phyloP scores from a whole-genome alignment of 2,888 invertebrate species.

The Lithodes maja region DNA sequence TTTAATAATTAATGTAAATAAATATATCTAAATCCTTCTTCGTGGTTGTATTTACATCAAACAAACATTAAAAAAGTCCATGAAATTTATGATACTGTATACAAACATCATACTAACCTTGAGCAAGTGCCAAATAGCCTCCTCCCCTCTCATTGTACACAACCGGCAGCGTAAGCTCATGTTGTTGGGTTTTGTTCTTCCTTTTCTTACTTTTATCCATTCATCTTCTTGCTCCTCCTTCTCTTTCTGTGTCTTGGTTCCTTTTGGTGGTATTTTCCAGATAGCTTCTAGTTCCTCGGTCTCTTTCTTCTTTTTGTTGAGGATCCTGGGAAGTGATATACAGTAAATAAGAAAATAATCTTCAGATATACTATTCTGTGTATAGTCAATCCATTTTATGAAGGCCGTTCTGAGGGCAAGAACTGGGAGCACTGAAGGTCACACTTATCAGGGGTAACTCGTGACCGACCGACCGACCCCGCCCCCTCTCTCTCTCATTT shows the following conservation, averaged over 20 bases:
- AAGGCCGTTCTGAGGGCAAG: too few species aligned
- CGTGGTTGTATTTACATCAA: too few species aligned
- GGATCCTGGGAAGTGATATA: background rate
- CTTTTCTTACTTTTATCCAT: background rate
- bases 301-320: background rate
- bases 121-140: background rate
- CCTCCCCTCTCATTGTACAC: constrained; percentile 7
- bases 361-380: background rate
- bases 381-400: too few species aligned
- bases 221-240: background rate
- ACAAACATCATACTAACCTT: constrained; percentile 2
- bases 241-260: background rate
- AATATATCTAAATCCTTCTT: too few species aligned
- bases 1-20: too few species aligned
- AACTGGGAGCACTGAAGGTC: too few species aligned
- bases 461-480: too few species aligned
- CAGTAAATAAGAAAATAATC: background rate
- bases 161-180: background rate
- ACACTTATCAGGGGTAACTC: too few species aligned
- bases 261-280: background rate
- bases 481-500: too few species aligned
- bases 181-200: background rate
- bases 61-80: too few species aligned
- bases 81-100: background rate
- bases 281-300: background rate